Evolutionary conservation across 2,888 invertebrate species (phyloP).

Genomic region (Trilocha varians): DNA sequence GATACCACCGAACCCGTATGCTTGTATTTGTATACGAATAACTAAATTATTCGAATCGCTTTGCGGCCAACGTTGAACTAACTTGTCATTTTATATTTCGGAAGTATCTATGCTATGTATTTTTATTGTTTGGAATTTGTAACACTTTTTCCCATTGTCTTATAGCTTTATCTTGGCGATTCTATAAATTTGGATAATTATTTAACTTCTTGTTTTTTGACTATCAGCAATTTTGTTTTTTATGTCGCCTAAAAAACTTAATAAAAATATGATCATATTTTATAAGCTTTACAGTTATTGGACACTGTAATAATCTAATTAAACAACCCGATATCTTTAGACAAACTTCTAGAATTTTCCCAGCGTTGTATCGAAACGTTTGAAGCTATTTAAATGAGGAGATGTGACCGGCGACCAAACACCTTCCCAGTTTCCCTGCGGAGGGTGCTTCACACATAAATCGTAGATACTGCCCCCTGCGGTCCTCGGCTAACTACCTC

Average conservation of each 20-base stretch:
- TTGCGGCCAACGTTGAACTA: slow-evolving; percentile 12
- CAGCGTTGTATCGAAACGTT: too few species aligned
- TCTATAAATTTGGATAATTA: too few species aligned
- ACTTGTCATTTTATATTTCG: slow-evolving; percentile 8
- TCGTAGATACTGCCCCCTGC: slow-evolving; percentile 60
- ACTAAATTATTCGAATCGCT: slow-evolving; percentile 33
- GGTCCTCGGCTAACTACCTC: slow-evolving; percentile 60
- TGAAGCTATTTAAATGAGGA: too few species aligned
- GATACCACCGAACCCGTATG: slow-evolving; percentile 19
- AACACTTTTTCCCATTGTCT: neutral
- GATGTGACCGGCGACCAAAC: neutral
- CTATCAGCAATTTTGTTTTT: too few species aligned
- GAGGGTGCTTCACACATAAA: slow-evolving; percentile 44
- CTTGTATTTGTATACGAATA: slow-evolving; percentile 31
- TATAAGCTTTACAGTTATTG: too few species aligned
- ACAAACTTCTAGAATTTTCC: too few species aligned
- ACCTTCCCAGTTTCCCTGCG: slow-evolving; percentile 2
- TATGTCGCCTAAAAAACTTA: too few species aligned
- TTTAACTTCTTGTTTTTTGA: too few species aligned
- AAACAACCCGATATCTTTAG: too few species aligned
- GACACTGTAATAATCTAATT: too few species aligned
- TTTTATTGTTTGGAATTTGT: neutral
- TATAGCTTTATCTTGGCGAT: too few species aligned
- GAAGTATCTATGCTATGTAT: neutral
- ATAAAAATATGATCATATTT: too few species aligned